A percentile compares a stretch with the other conserved stretches of the same genome.
Conservation (phyloP, 2,797 vertebrate species). For the Luscinia megarhynchos region DNA sequence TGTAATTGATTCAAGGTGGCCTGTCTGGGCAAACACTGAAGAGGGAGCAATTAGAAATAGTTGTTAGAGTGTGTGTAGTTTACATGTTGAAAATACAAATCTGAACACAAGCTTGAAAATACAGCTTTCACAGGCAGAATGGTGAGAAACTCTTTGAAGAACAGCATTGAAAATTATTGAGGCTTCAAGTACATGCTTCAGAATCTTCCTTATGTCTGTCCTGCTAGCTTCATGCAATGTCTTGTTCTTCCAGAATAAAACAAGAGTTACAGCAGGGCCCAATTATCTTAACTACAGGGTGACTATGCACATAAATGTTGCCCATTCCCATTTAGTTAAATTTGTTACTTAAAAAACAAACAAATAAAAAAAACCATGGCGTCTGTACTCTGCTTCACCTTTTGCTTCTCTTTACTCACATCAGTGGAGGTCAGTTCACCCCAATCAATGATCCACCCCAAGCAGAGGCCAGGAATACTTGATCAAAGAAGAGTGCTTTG, state of each 20-base stretch:
- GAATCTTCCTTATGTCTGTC: conserved; percentile 55
- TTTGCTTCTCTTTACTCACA: conserved; percentile 61
- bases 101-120: conserved; percentile 2
- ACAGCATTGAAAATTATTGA: conserved; percentile 26
- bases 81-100: conserved; percentile 1
- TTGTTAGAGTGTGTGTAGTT: not conserved
- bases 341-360: conserved; percentile 77
- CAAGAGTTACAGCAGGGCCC: conserved; percentile 82
- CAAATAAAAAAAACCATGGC: conserved; percentile 54
- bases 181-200: conserved; percentile 47
- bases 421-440: not conserved
- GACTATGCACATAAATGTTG: conserved; percentile 63
- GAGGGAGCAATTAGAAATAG: not conserved
- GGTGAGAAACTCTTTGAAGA: conserved; percentile 40
- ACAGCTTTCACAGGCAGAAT: conserved; percentile 8
- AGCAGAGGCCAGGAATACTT: not conserved
- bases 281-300: conserved; percentile 78
- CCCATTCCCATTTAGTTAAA: conserved; percentile 77
- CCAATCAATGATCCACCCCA: not conserved
- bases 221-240: conserved; percentile 15
- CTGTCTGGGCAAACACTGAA: not conserved
- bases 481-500: conserved; percentile 7
- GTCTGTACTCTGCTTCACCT: conserved; percentile 52
- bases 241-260: conserved; percentile 64
- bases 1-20: conserved; percentile 57